Conservation (phyloP, 2,113 vertebrate genomes). For the Saimiri boliviensis region DNA sequence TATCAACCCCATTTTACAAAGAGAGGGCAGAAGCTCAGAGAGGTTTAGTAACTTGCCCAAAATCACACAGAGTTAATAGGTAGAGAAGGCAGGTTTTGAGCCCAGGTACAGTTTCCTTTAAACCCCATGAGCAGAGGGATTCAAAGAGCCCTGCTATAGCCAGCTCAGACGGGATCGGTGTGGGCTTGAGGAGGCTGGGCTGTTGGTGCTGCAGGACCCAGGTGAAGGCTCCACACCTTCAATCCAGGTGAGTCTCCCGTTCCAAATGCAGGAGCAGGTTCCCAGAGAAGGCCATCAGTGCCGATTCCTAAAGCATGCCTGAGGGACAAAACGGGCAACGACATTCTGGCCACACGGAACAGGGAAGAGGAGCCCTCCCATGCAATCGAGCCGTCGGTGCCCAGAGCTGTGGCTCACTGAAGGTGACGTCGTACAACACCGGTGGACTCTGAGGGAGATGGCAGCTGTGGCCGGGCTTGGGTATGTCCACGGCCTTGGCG, state of each 20-base stretch:
- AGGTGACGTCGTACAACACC: not conserved
- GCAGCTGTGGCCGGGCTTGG: not conserved
- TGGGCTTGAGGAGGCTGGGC: not conserved
- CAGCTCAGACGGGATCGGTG: not conserved
- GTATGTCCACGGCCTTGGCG: not conserved
- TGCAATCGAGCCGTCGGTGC: not conserved
- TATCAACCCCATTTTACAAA: not conserved
- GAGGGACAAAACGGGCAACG: not conserved
- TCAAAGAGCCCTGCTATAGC: not conserved
- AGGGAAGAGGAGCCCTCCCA: not conserved
- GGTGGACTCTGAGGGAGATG: not conserved
- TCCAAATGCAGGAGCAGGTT: not conserved
- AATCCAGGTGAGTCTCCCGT: not conserved
- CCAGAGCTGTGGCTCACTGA: not conserved
- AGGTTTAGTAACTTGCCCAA: not conserved
- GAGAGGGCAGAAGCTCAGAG: not conserved
- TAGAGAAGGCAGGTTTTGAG: not conserved
- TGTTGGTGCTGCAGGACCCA: not conserved
- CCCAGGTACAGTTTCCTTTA: not conserved
- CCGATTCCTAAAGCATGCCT: not conserved
- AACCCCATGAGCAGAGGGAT: not conserved
- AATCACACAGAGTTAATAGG: not conserved
- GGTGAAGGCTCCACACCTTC: rapidly evolving
- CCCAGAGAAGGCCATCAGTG: not conserved
- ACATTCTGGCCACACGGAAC: not conserved